Evolutionary conservation across 2,113 vertebrate genomes (phyloP).

Genomic region (Scortum barcoo): DNA sequence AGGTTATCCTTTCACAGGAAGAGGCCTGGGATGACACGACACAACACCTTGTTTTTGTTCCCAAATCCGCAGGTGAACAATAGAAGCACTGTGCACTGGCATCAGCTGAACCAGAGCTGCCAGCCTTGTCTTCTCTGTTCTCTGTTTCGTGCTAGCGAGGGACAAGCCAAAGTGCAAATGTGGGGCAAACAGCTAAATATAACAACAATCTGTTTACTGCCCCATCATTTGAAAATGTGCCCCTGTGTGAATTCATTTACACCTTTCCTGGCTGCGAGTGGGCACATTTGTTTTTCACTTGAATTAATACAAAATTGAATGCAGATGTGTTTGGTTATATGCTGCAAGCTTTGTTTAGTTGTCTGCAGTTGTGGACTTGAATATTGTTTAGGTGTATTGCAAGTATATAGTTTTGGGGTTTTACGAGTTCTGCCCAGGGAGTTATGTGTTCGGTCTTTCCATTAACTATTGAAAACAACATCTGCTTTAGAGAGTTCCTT

Average conservation of each 20-base stretch:
- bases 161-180: conserved; percentile 45
- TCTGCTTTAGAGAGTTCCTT: conserved; percentile 64
- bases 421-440: conserved; percentile 22
- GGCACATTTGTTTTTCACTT: conserved; percentile 3
- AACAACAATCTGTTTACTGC: conserved; percentile 41
- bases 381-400: conserved; percentile 12
- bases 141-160: conserved; percentile 51
- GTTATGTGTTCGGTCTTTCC: conserved; percentile 40
- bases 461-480: conserved; percentile 71
- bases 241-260: neutral
- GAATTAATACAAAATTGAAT: neutral
- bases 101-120: conserved; percentile 39
- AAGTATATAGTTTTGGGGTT: conserved; percentile 38
- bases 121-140: conserved; percentile 19
- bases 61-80: conserved; percentile 63
- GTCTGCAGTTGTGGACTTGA: conserved; percentile 11
- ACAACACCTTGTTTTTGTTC: conserved; percentile 56
- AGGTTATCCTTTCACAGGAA: conserved; percentile 56
- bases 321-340: neutral
- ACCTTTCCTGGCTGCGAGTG: neutral
- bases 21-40: conserved; percentile 38
- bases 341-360: conserved; percentile 37
- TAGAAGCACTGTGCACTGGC: conserved; percentile 14
- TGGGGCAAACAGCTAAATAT: conserved; percentile 56
- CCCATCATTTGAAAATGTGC: neutral